These are phyloP conservation scores for Axea sp. DNA, from an alignment of 2,888 invertebrate species.

Conservation along the genomic window DNA sequence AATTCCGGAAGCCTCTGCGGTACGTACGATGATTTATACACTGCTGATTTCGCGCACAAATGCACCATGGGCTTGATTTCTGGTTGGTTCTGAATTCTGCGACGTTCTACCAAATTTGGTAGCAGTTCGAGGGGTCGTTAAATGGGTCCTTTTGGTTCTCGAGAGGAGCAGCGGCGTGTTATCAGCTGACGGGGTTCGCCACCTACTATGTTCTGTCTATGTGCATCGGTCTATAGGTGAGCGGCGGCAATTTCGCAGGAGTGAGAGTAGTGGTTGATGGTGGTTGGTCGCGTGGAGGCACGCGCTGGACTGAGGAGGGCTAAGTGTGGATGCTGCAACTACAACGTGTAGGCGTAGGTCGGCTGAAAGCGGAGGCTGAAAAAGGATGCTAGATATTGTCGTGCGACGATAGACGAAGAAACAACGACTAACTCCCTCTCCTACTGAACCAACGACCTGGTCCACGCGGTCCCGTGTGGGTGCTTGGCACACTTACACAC, in stretches of 20 bases:
- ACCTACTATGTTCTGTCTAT: conserved; percentile 61
- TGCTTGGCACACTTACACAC: conserved; percentile 67
- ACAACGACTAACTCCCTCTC: conserved; percentile 57
- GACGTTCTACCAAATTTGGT: conserved; percentile 23
- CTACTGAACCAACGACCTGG: conserved; percentile 43
- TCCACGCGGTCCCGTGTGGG: conserved; percentile 63
- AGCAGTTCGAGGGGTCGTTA: conserved; percentile 23
- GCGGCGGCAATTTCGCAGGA: conserved; percentile 63
- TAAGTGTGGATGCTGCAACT: conserved; percentile 78
- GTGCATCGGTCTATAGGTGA: conserved; percentile 58
- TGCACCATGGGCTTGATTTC: not conserved
- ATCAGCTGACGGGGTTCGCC: conserved; percentile 53
- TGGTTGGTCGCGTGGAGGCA: conserved; percentile 79
- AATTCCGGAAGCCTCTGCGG: no score
- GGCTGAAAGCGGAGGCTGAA: conserved; percentile 68
- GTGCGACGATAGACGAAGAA: conserved; percentile 43
- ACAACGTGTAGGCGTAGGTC: conserved; percentile 77
- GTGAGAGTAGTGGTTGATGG: conserved; percentile 74
- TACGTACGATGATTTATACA: no score
- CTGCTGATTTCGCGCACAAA: not conserved
- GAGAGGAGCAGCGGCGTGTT: conserved; percentile 40
- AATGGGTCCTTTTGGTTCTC: conserved; percentile 16
- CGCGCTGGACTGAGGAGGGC: conserved; percentile 78
- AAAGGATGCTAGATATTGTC: conserved; percentile 37
- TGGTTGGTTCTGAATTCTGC: not conserved